Percentiles rank a stretch among this genome's conserved stretches.
phyloP scores from a whole-genome alignment of 2,888 invertebrate species.

The Noctua comes region DNA sequence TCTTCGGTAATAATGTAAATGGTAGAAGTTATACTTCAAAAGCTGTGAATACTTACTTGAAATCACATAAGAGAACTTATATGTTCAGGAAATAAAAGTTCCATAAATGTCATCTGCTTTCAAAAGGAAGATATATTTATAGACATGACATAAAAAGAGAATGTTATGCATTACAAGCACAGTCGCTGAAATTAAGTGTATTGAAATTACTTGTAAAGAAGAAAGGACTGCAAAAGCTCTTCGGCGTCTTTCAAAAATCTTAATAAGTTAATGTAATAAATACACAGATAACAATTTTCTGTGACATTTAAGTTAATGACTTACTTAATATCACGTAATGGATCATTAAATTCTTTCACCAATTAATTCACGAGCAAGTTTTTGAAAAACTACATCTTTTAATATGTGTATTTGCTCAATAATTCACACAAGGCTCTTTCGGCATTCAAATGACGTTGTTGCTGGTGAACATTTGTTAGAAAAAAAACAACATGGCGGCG shows the following conservation, averaged over 20 bases:
- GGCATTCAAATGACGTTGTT: background rate
- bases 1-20: too few species aligned
- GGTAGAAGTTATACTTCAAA: too few species aligned
- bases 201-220: background rate
- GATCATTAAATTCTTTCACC: background rate
- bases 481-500: background rate
- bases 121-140: background rate
- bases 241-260: background rate
- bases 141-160: background rate
- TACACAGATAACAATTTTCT: background rate
- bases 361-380: background rate
- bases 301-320: conserved; percentile 6
- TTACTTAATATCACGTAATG: conserved; percentile 7
- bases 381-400: conserved; percentile 7
- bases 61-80: too few species aligned
- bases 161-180: background rate
- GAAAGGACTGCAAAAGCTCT: background rate
- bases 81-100: background rate
- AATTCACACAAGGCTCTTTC: background rate
- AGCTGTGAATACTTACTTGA: too few species aligned
- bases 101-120: background rate
- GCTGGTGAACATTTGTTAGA: too few species aligned
- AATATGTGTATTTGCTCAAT: conserved; percentile 11
- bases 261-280: background rate
- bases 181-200: background rate